Conservation (phyloP, 2,888 invertebrate species). For the Euproctis similis region DNA sequence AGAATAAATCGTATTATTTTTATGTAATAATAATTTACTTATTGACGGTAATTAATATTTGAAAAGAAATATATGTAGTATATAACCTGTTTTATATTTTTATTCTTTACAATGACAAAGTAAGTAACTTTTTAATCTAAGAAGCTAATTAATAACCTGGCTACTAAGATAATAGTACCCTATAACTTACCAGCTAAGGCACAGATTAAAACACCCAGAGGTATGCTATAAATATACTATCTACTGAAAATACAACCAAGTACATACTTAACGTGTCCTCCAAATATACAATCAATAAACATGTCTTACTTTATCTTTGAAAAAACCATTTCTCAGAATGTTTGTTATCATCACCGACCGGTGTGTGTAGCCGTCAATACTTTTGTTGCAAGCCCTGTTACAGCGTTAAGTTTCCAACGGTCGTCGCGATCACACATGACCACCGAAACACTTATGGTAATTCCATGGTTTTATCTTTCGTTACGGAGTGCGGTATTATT, state of each 20-base stretch:
- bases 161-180: no score
- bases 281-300: constrained; percentile 7
- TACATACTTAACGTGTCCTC: constrained; percentile 1
- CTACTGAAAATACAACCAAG: constrained; percentile 1
- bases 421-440: constrained; percentile 62
- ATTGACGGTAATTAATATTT: no score
- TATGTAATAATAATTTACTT: no score
- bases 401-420: constrained; percentile 13
- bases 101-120: no score
- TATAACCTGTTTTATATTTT: no score
- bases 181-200: no score
- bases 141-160: no score
- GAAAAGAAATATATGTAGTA: no score
- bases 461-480: constrained; percentile 72
- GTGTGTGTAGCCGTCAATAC: constrained; percentile 14
- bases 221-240: no score
- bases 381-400: constrained; percentile 18
- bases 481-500: constrained; percentile 68
- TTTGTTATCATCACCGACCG: constrained; percentile 13
- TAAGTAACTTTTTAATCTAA: no score
- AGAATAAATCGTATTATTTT: no score
- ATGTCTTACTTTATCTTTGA: constrained; percentile 15
- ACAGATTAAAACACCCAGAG: no score
- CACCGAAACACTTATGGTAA: constrained; percentile 69
- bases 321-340: constrained; percentile 18